These are phyloP conservation scores for Sterrhoptilus dennistouni DNA, from an alignment of 2,113 vertebrate species.

Conservation along the genomic window DNA sequence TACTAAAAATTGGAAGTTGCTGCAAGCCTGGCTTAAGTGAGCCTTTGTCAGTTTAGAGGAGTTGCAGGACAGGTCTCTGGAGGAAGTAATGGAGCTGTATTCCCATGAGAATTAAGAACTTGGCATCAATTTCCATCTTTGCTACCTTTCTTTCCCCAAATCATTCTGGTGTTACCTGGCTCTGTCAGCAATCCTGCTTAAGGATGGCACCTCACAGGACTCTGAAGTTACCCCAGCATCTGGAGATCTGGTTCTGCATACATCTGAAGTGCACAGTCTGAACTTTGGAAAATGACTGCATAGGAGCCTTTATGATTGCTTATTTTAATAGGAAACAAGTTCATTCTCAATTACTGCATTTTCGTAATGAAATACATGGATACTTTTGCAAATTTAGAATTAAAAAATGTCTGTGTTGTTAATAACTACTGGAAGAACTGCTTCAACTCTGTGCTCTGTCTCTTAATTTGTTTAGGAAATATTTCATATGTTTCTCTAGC, in stretches of 20 bases:
- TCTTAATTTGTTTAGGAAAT: slow-evolving; percentile 47
- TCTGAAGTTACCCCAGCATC: not conserved
- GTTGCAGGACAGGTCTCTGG: not conserved
- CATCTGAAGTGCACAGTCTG: not conserved
- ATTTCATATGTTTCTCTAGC: not conserved
- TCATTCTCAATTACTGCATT: not conserved
- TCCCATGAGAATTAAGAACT: not conserved
- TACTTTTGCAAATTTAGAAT: slow-evolving; percentile 22
- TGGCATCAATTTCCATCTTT: not conserved
- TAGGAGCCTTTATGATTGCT: not conserved
- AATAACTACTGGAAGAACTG: slow-evolving; percentile 30
- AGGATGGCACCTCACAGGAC: not conserved
- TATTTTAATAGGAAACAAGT: slow-evolving; percentile 8
- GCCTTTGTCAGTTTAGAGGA: not conserved
- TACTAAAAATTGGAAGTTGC: not conserved
- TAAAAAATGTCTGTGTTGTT: not conserved
- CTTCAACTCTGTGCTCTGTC: slow-evolving; percentile 12
- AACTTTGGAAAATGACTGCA: not conserved
- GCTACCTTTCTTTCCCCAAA: not conserved
- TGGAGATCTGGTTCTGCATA: not conserved
- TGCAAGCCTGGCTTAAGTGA: not conserved
- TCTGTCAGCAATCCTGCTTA: not conserved
- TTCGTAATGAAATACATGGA: slow-evolving; percentile 3
- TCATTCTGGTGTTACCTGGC: not conserved
- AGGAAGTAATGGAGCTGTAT: not conserved